Evolutionary conservation across 2,113 vertebrate species (phyloP).

Genomic region (Alethe castanea): DNA sequence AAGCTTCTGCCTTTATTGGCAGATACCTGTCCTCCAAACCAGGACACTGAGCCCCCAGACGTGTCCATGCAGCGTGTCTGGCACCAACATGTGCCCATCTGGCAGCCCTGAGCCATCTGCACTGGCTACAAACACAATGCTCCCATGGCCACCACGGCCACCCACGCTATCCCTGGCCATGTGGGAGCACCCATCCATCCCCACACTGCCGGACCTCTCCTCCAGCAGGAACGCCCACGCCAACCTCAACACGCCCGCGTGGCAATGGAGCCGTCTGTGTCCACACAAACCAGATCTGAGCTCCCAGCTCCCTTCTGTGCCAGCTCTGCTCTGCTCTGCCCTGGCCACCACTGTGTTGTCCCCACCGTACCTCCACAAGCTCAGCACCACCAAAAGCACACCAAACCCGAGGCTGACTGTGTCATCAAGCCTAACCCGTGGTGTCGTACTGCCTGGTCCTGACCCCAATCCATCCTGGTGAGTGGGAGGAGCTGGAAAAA

Average conservation of each 20-base stretch:
- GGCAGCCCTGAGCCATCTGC: background rate
- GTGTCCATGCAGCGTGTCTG: accelerated
- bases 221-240: background rate
- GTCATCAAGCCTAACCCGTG: accelerated
- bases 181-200: background rate
- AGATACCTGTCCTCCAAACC: too few relatives aligned
- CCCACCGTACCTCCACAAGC: accelerated
- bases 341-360: background rate
- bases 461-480: background rate
- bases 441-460: background rate
- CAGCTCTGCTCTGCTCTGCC: background rate
- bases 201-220: accelerated
- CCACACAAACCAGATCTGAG: background rate
- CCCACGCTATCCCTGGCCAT: background rate
- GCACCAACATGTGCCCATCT: background rate
- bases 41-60: background rate
- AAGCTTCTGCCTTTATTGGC: too few relatives aligned
- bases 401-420: background rate
- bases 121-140: background rate
- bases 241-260: background rate
- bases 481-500: background rate
- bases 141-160: background rate
- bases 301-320: background rate
- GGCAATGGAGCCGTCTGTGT: background rate
- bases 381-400: background rate